Evolutionary conservation across 1,140 invertebrate genomes (phyloP).

Genomic region (Sitophilus oryzae): DNA sequence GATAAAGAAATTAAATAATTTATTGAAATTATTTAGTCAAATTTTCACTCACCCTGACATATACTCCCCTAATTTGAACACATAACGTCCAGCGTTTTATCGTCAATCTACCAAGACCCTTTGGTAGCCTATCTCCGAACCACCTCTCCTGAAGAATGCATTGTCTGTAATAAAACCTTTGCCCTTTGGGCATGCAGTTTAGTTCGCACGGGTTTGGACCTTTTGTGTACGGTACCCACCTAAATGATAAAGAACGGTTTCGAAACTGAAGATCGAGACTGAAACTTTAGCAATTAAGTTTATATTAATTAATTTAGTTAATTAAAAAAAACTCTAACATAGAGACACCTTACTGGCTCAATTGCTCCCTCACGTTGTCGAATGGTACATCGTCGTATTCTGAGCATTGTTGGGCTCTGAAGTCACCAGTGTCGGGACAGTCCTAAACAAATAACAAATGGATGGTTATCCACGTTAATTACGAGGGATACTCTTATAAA

Average conservation of each 20-base stretch:
- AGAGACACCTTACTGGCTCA: slow-evolving; percentile 70
- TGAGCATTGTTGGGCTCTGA: slow-evolving; percentile 79
- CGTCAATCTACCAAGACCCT: no score
- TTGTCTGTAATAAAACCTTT: slow-evolving; percentile 90
- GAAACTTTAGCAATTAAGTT: slow-evolving; percentile 16
- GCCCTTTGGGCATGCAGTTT: slow-evolving; percentile 89
- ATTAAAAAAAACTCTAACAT: no score
- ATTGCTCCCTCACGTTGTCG: slow-evolving; percentile 69
- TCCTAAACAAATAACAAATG: slow-evolving; percentile 57
- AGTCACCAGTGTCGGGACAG: slow-evolving; percentile 73
- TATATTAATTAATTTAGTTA: no score
- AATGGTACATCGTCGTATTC: slow-evolving; percentile 69
- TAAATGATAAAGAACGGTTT: slow-evolving; percentile 41
- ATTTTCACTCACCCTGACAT: no score
- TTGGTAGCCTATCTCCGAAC: no score
- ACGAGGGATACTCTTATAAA: no score
- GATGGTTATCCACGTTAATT: no score
- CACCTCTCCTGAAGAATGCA: no score
- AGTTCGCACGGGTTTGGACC: slow-evolving; percentile 87
- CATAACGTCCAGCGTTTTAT: no score
- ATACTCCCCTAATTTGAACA: no score
- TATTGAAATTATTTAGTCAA: no score
- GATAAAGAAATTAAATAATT: no score
- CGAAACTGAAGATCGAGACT: slow-evolving; percentile 6
- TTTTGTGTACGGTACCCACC: slow-evolving; percentile 82